Evolutionary conservation across 2,797 vertebrate genomes (phyloP), one percentile per base, ranked within the genome.

Genomic region (Furcifer pardalis): DNA sequence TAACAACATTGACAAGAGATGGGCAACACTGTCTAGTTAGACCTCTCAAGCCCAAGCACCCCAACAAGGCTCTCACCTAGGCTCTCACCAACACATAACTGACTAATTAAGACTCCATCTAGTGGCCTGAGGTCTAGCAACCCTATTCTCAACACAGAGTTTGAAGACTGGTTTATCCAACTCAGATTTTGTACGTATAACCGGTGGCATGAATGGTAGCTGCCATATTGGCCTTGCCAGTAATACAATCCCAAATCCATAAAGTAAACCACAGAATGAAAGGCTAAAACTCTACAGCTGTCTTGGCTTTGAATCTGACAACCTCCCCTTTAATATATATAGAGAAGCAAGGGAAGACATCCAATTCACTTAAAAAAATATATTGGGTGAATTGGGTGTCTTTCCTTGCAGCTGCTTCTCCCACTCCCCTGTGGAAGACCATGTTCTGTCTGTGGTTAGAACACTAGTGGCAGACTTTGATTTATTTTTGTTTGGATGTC

Each of bases 401-500:
- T 40, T 68, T 30, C 37, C 27, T 6, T 44, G n/a, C n/a, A n/a
- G n/a, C n/a, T n/a, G 7, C 7, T 60, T 62, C 32, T 76, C 37
- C 42, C 17, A 37, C 37, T 49, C n/a, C 59, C 49, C 32, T 69
- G 59, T 77, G 65, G 56, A 86, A 77, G 65, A n/a, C 71, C 79
- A 77, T 82, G 19, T 35, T 77, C 65, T 62, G 63, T 82, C 59
- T 86, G 74, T 21, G 32, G 65, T 81, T 82, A 65, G 73, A 82
- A 81, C 73, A 77, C 63, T n/a, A 44, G 49, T 42, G 56, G 79
- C 56, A 71, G 40, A 72, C 60, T 77, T 42, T 68, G 42, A 82
- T 86, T 86, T 86, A 86, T 82, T 86, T 82, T 82, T 77, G 79
- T 79, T 82, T 72, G 42, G 42, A 72, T 63, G 79, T 82, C 74